phyloP scores from a whole-genome alignment of 2,797 vertebrate species.

The Tapera naevia region DNA sequence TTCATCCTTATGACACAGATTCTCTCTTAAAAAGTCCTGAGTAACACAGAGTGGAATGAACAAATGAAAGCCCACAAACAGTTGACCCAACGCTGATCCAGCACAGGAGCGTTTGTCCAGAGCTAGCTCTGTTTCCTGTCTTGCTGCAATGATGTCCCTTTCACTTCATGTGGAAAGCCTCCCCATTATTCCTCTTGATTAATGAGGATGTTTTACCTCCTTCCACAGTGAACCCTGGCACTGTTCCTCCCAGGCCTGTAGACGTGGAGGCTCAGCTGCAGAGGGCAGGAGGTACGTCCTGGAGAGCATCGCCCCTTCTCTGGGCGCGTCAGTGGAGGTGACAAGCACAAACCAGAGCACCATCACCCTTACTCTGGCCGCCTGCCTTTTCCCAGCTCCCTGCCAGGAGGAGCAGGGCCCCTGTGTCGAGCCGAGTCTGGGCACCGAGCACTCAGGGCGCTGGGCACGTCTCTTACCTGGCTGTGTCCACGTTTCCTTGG shows the following conservation, averaged over 20 bases:
- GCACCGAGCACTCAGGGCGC: too few relatives aligned
- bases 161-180: neutral
- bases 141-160: neutral
- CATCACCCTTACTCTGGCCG: neutral
- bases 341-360: rapidly evolving
- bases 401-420: neutral
- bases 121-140: neutral
- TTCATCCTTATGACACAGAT: neutral
- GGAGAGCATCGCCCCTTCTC: neutral
- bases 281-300: neutral
- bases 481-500: rapidly evolving
- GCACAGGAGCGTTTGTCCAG: neutral
- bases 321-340: rapidly evolving
- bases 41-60: neutral
- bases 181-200: neutral
- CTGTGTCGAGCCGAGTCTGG: neutral
- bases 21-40: neutral
- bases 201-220: neutral
- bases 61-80: neutral
- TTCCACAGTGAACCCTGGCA: neutral
- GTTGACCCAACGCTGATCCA: neutral
- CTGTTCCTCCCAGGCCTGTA: neutral
- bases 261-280: neutral
- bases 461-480: rapidly evolving
- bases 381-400: neutral